These are phyloP conservation scores for Magallana gigas DNA, from an alignment of 1,140 invertebrate species.

Conservation along the genomic window DNA sequence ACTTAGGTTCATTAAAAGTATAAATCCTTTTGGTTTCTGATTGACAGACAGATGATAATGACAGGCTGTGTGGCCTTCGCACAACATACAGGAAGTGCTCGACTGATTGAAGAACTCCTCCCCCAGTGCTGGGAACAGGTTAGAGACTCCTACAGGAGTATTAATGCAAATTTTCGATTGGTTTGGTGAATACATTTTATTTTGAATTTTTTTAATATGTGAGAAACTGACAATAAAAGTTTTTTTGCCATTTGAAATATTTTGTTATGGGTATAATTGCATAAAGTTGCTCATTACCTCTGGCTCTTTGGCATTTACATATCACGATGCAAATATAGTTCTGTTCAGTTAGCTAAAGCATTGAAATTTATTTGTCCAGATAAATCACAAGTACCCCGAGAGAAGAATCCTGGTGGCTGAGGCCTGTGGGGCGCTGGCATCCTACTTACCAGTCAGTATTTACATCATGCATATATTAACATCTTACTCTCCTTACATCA, in stretches of 20 bases:
- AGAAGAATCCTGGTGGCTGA: constrained; percentile 86
- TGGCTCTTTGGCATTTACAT: too few species aligned
- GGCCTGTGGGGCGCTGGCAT: constrained; percentile 86
- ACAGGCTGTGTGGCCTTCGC: constrained; percentile 85
- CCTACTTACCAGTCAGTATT: constrained; percentile 84
- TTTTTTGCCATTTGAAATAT: too few species aligned
- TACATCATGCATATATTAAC: too few species aligned
- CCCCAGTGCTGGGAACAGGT: constrained; percentile 89
- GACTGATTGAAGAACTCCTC: constrained; percentile 86
- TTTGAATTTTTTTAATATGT: too few species aligned
- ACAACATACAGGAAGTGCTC: constrained; percentile 80
- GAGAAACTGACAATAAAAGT: too few species aligned
- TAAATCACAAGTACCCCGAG: constrained; percentile 87
- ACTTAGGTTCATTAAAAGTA: background rate
- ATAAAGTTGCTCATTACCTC: too few species aligned
- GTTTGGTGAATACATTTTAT: background rate
- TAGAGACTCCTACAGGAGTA: background rate
- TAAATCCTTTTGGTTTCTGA: too few species aligned
- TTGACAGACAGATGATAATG: constrained; percentile 84
- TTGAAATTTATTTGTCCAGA: constrained; percentile 70
- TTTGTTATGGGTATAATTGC: too few species aligned
- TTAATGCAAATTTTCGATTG: background rate
- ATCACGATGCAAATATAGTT: too few species aligned
- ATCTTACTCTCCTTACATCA: background rate
- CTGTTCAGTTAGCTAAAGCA: background rate